phyloP scores from a whole-genome alignment of 2,113 vertebrate genomes.

The Zapus hudsonius region DNA sequence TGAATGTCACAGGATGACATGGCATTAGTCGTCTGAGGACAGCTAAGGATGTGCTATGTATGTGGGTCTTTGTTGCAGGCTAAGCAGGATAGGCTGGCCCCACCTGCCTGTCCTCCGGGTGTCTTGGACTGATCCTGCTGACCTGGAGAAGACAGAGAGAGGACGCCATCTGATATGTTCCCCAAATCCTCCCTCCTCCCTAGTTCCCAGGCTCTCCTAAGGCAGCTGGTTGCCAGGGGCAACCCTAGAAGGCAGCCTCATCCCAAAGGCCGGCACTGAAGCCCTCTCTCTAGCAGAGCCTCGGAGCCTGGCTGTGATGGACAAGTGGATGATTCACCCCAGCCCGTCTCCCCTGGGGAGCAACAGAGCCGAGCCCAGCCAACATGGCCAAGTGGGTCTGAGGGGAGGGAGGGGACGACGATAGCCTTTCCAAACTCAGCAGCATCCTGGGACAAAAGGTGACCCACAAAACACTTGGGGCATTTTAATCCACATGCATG shows the following conservation, averaged over 20 bases:
- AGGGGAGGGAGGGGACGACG: not conserved
- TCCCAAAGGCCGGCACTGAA: slow-evolving; percentile 60
- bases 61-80: not conserved
- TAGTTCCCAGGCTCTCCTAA: not conserved
- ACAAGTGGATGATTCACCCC: not conserved
- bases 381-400: not conserved
- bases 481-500: slow-evolving; percentile 55
- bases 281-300: not conserved
- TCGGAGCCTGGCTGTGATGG: slow-evolving; percentile 22
- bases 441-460: slow-evolving; percentile 39
- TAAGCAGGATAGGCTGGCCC: not conserved
- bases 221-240: slow-evolving; percentile 74
- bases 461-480: not conserved
- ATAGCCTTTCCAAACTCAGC: not conserved
- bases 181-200: not conserved
- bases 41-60: not conserved
- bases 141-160: not conserved
- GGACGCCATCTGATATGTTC: not conserved
- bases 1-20: not conserved
- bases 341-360: not conserved
- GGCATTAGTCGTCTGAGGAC: not conserved
- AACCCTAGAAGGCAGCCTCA: slow-evolving; percentile 67
- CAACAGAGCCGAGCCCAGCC: not conserved
- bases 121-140: not conserved
- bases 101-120: not conserved